A percentile compares a stretch with the other conserved stretches of the same genome.
phyloP scores from a whole-genome alignment of 2,113 vertebrate genomes.

The Sorex fumeus region DNA sequence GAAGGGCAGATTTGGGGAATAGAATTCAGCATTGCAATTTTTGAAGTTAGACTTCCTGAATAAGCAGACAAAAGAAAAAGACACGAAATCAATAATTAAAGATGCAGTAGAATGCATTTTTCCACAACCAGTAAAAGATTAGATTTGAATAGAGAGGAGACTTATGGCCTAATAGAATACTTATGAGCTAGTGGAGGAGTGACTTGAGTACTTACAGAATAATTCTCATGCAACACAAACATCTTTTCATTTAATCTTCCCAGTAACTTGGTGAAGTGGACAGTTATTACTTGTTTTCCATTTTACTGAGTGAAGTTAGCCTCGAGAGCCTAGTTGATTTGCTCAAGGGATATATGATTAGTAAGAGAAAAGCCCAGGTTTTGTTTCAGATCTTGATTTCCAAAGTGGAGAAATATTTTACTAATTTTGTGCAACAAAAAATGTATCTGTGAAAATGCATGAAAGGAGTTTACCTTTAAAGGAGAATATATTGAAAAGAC shows the following conservation, averaged over 20 bases:
- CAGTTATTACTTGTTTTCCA: neutral
- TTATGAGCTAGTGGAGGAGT: neutral
- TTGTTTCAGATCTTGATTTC: neutral
- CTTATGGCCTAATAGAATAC: neutral
- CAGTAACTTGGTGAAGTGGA: neutral
- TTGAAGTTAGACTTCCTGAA: conserved; percentile 14
- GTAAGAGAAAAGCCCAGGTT: neutral
- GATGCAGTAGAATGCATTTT: conserved; percentile 35
- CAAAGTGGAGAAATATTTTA: neutral
- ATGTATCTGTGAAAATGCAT: neutral
- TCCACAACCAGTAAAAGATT: conserved; percentile 17
- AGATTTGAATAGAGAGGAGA: conserved; percentile 11
- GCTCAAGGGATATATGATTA: neutral
- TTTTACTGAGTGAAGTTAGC: conserved; percentile 39
- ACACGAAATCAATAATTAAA: conserved; percentile 51
- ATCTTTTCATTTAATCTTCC: conserved; percentile 17
- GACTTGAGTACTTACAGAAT: conserved; percentile 11
- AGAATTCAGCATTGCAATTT: conserved; percentile 35
- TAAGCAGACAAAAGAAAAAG: conserved; percentile 38
- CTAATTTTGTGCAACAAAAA: conserved; percentile 41
- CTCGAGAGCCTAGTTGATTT: conserved; percentile 28
- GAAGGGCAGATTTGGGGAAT: neutral
- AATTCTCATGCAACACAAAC: neutral
- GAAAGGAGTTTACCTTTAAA: conserved; percentile 31
- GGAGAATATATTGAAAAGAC: neutral